Conservation (phyloP, 2,888 invertebrate genomes). For the Drosophila borealis region DNA sequence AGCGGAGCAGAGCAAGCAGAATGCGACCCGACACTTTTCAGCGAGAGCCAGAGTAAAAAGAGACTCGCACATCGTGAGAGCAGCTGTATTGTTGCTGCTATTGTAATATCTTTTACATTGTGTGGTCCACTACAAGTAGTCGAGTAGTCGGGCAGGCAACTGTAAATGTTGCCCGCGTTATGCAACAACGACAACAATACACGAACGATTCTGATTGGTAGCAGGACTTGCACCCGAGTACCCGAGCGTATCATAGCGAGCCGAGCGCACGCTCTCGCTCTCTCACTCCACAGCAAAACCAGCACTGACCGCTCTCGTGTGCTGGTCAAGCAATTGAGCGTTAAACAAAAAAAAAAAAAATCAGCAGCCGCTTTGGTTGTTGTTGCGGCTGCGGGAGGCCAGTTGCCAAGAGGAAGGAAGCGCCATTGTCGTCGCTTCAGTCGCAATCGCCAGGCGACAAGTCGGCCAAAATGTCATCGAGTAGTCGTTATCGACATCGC, state of each 20-base stretch:
- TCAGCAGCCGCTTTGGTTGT: conserved; percentile 12
- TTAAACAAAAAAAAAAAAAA: conserved; percentile 14
- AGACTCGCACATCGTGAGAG: conserved; percentile 18
- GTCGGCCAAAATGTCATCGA: conserved; percentile 38
- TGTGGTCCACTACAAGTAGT: conserved; percentile 40
- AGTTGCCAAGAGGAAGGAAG: conserved; percentile 41
- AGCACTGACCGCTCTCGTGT: conserved; percentile 27
- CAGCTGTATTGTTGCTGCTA: conserved; percentile 39
- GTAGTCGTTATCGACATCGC: conserved; percentile 26
- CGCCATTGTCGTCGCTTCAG: conserved; percentile 21
- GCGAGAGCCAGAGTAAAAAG: conserved; percentile 14
- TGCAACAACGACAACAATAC: conserved; percentile 60
- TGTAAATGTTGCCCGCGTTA: conserved; percentile 61
- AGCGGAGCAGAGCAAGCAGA: background rate
- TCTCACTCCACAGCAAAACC: conserved; percentile 14
- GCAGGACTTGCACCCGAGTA: conserved; percentile 52
- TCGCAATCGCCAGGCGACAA: conserved; percentile 25
- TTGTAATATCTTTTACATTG: conserved; percentile 59
- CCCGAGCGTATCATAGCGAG: conserved; percentile 16
- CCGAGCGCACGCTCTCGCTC: conserved; percentile 32
- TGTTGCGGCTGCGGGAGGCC: conserved; percentile 19
- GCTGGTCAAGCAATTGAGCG: conserved; percentile 54
- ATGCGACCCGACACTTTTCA: conserved; percentile 12
- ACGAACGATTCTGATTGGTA: conserved; percentile 66
- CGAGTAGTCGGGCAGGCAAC: conserved; percentile 42